These are phyloP conservation scores for Orchestia grillus DNA, from an alignment of 1,140 invertebrate genomes.

Conservation along the genomic window DNA sequence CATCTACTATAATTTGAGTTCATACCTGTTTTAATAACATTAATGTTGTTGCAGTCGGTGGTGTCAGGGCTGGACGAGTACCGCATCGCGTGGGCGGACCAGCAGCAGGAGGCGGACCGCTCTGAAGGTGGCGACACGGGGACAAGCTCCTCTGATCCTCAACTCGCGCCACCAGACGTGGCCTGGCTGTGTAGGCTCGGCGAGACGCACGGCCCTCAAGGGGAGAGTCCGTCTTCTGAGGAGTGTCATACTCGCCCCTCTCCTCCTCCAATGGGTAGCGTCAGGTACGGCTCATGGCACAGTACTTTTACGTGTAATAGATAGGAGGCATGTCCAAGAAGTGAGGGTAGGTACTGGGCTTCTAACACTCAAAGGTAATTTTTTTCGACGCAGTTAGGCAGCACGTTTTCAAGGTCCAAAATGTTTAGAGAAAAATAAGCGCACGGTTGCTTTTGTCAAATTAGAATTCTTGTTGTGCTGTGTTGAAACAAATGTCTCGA, in stretches of 20 bases:
- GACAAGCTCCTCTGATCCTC: not conserved
- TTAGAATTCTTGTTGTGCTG: no score
- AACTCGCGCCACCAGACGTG: not conserved
- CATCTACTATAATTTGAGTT: not conserved
- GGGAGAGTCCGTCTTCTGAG: not conserved
- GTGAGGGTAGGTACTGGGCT: no score
- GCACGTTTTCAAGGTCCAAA: no score
- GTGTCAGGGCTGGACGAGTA: constrained; percentile 24
- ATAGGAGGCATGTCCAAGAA: no score
- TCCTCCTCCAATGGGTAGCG: not conserved
- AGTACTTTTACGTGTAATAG: no score
- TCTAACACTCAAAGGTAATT: no score
- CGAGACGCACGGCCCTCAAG: not conserved
- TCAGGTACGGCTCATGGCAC: not conserved
- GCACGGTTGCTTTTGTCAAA: no score
- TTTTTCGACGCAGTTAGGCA: no score
- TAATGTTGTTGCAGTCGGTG: not conserved
- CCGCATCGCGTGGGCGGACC: constrained; percentile 39
- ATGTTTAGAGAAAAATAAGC: no score
- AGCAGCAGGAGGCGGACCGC: not conserved
- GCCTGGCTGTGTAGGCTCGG: not conserved
- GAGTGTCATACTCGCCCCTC: not conserved
- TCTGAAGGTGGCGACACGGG: not conserved
- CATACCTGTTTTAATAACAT: not conserved
- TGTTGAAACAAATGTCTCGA: no score